These are phyloP conservation scores for Siniperca undulata DNA, from an alignment of 2,797 vertebrate species.

Conservation along the genomic window DNA sequence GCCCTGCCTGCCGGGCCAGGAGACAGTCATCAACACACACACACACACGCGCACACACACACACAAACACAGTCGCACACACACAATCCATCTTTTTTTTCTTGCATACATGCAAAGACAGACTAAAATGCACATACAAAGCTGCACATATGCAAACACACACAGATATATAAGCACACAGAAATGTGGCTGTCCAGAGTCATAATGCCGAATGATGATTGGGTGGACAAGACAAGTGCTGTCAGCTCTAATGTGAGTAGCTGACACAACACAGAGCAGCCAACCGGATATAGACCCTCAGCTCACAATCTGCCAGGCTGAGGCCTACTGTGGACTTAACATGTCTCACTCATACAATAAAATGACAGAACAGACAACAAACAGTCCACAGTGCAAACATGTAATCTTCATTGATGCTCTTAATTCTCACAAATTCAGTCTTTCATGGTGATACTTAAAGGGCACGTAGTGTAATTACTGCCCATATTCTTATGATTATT, in stretches of 20 bases:
- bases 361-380: constrained; percentile 35
- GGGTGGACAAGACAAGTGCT: constrained; percentile 68
- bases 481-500: neutral
- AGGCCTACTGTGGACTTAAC: constrained; percentile 50
- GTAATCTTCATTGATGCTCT: neutral
- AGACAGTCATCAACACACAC: constrained; percentile 33
- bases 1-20: constrained; percentile 23
- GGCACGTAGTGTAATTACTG: neutral
- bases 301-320: constrained; percentile 36
- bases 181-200: constrained; percentile 57
- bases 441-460: neutral
- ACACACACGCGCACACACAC: neutral
- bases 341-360: constrained; percentile 39
- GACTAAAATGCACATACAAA: constrained; percentile 27
- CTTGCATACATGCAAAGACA: constrained; percentile 28
- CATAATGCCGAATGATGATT: constrained; percentile 54
- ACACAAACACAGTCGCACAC: constrained; percentile 10
- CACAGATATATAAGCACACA: constrained; percentile 1
- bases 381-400: neutral
- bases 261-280: constrained; percentile 76
- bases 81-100: constrained; percentile 34
- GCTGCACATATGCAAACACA: constrained; percentile 28
- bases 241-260: constrained; percentile 71
- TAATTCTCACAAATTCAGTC: neutral
- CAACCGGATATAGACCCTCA: constrained; percentile 58